Conservation (phyloP, 1,140 invertebrate species). For the Zaprionus ornatus region DNA sequence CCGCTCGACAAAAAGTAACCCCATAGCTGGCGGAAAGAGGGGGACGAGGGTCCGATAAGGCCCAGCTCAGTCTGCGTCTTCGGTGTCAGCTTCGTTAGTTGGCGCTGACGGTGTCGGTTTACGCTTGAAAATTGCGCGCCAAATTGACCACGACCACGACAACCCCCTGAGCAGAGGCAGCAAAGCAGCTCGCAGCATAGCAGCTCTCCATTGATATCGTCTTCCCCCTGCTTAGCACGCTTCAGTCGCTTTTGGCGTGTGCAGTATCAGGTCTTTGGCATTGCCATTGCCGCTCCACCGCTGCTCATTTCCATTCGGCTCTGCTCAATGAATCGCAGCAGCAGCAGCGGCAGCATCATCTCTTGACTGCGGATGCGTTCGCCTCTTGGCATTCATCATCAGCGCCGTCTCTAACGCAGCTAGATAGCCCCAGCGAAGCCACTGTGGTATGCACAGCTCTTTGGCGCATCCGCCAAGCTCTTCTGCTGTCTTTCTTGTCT, state of each 20-base stretch:
- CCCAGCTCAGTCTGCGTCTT: neutral
- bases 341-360: constrained; percentile 24
- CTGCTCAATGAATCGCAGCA: constrained; percentile 55
- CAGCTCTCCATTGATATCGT: constrained; percentile 66
- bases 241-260: constrained; percentile 60
- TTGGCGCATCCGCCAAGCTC: constrained; percentile 9
- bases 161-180: neutral
- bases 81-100: neutral
- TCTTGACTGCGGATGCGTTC: constrained; percentile 1
- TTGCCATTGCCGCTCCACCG: constrained; percentile 48
- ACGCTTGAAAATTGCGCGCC: constrained; percentile 63
- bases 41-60: constrained; percentile 42
- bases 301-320: neutral
- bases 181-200: neutral
- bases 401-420: constrained; percentile 16
- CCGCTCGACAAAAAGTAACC: constrained; percentile 10
- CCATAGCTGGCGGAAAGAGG: neutral
- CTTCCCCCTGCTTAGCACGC: constrained; percentile 69
- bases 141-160: constrained; percentile 49
- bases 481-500: constrained; percentile 8
- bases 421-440: neutral
- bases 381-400: neutral
- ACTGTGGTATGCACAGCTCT: constrained; percentile 20
- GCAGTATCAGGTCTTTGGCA: constrained; percentile 67
- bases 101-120: constrained; percentile 57